These are phyloP conservation scores for Trididemnum miniatum DNA, from an alignment of 23 tunicate species.

Conservation along the genomic window DNA sequence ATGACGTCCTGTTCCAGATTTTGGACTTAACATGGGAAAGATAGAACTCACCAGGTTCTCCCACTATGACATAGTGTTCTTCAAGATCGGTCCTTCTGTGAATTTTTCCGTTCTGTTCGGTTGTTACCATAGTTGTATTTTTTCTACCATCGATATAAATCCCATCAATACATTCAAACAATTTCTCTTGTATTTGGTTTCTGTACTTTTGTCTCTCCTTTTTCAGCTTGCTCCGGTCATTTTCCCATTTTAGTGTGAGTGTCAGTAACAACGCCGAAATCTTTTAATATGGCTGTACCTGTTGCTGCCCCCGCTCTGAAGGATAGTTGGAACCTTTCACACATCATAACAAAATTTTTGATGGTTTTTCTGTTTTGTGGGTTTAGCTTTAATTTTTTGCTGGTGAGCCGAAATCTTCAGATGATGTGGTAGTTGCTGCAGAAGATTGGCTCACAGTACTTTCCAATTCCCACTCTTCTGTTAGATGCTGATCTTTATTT, in stretches of 20 bases:
- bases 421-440: not conserved
- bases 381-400: not conserved
- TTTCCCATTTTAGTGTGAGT: not conserved
- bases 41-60: constrained; percentile 23
- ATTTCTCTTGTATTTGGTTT: not conserved
- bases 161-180: not conserved
- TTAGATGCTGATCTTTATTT: constrained; percentile 10
- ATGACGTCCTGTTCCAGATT: constrained; percentile 14
- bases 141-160: constrained; percentile 25
- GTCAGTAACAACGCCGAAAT: constrained; percentile 19
- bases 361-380: not conserved
- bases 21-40: constrained; percentile 10
- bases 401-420: not conserved
- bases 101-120: constrained; percentile 4
- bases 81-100: not conserved
- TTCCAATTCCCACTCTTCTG: not conserved
- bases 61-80: constrained; percentile 32
- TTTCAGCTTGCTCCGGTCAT: constrained; percentile 24
- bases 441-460: not conserved
- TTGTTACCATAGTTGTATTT: constrained; percentile 1
- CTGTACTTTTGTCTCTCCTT: constrained; percentile 23
- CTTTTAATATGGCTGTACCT: constrained; percentile 13
- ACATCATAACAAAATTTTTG: constrained; percentile 15
- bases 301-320: constrained; percentile 38
- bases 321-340: constrained; percentile 23